Conservation (phyloP, 2,113 vertebrate species). For the Lipophrys pholis region DNA sequence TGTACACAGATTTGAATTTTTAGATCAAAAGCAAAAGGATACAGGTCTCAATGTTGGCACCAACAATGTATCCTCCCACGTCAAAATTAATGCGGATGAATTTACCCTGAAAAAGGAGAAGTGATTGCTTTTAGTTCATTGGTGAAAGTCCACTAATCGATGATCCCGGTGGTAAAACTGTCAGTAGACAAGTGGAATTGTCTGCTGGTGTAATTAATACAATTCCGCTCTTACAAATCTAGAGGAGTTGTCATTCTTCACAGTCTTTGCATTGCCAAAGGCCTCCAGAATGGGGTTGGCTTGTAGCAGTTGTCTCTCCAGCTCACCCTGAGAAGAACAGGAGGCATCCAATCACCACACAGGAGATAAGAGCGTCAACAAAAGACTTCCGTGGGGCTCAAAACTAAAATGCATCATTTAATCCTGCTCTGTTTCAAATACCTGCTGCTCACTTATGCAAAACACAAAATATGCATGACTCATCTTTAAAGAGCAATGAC, state of each 20-base stretch:
- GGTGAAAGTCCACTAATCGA: too few relatives aligned
- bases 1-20: too few relatives aligned
- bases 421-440: constrained; percentile 10
- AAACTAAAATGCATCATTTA: constrained; percentile 49
- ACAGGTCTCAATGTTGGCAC: constrained; percentile 90
- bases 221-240: constrained; percentile 87
- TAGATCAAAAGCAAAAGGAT: constrained; percentile 74
- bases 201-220: neutral
- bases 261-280: constrained; percentile 92
- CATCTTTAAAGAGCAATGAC: constrained; percentile 34
- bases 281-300: constrained; percentile 93
- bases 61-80: constrained; percentile 87
- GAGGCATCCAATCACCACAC: constrained; percentile 38
- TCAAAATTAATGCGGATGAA: constrained; percentile 90
- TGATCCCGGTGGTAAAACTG: neutral
- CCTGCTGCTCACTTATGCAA: constrained; percentile 37
- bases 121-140: constrained; percentile 5
- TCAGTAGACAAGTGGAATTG: too few relatives aligned
- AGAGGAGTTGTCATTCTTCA: constrained; percentile 94
- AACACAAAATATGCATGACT: constrained; percentile 34
- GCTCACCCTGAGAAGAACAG: constrained; percentile 87
- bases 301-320: constrained; percentile 92
- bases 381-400: neutral
- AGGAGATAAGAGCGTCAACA: neutral
- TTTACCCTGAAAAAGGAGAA: constrained; percentile 80